These are phyloP conservation scores for Crenichthys baileyi DNA, from an alignment of 2,797 vertebrate species.

Conservation along the genomic window DNA sequence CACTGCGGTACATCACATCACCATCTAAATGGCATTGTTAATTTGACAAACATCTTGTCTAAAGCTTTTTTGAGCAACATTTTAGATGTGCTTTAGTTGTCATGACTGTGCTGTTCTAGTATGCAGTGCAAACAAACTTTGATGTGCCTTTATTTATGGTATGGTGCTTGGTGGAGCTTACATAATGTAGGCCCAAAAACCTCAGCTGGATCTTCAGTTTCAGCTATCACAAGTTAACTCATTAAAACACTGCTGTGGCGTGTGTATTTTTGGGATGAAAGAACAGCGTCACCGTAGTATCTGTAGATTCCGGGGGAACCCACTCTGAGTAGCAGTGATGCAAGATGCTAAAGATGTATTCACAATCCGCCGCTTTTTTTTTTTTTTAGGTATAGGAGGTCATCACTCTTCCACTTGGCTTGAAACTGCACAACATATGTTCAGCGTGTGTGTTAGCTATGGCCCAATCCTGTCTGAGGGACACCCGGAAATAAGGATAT, in stretches of 20 bases:
- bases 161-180: neutral
- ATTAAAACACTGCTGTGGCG: neutral
- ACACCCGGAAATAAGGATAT: constrained; percentile 57
- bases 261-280: neutral
- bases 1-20: neutral
- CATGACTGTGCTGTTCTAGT: neutral
- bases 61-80: too few species aligned
- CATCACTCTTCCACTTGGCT: constrained; percentile 33
- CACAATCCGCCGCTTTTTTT: constrained; percentile 6
- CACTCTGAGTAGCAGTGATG: neutral
- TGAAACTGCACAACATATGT: constrained; percentile 41
- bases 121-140: neutral
- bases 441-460: neutral
- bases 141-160: neutral
- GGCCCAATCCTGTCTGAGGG: constrained; percentile 23
- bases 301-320: neutral
- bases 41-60: neutral
- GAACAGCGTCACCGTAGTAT: neutral
- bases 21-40: neutral
- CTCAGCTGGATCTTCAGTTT: too few species aligned
- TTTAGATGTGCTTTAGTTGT: neutral
- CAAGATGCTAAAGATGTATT: neutral
- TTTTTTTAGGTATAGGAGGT: constrained; percentile 8
- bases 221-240: neutral
- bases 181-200: neutral